phyloP scores from a whole-genome alignment of 2,888 invertebrate species.

The Petrolisthes manimaculis region DNA sequence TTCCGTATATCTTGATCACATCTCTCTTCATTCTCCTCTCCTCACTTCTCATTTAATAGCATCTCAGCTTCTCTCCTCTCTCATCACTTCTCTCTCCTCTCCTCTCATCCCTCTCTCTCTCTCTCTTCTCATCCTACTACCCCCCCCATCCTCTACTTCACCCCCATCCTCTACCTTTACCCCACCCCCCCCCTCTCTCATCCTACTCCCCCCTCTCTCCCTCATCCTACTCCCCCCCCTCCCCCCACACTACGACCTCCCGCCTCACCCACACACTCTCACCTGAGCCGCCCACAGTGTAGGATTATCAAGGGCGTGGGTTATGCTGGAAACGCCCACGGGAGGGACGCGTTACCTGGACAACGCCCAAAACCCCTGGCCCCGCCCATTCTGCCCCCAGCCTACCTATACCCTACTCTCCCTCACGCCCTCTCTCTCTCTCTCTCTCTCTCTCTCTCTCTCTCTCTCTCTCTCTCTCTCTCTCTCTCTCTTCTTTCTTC shows the following conservation, averaged over 20 bases:
- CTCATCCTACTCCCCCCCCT: not conserved
- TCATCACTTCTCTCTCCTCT: slow-evolving; percentile 1
- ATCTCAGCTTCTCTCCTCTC: not conserved
- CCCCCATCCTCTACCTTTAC: not conserved
- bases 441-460: not conserved
- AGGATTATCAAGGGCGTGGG: slow-evolving; percentile 57
- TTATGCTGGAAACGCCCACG: slow-evolving; percentile 53
- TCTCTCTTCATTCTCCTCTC: not conserved
- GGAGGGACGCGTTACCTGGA: slow-evolving; percentile 46
- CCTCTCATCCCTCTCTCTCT: not conserved
- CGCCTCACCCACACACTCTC: slow-evolving; percentile 34
- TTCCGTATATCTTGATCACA: not conserved
- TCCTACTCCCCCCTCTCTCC: slow-evolving; percentile 2
- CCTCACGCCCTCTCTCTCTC: slow-evolving; percentile 19
- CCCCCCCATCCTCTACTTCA: not conserved
- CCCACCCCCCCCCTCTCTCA: not conserved
- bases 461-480: not conserved
- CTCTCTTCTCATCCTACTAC: too few relatives aligned
- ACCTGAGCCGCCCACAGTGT: slow-evolving; percentile 50
- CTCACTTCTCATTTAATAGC: not conserved
- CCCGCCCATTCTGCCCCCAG: slow-evolving; percentile 26
- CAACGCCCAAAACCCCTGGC: slow-evolving; percentile 48
- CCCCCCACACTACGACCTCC: slow-evolving; percentile 14
- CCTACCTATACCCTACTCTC: not conserved
- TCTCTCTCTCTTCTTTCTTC: not conserved